These are phyloP conservation scores for Latrodectus elegans DNA, from an alignment of 2,888 invertebrate species.

Conservation along the genomic window DNA sequence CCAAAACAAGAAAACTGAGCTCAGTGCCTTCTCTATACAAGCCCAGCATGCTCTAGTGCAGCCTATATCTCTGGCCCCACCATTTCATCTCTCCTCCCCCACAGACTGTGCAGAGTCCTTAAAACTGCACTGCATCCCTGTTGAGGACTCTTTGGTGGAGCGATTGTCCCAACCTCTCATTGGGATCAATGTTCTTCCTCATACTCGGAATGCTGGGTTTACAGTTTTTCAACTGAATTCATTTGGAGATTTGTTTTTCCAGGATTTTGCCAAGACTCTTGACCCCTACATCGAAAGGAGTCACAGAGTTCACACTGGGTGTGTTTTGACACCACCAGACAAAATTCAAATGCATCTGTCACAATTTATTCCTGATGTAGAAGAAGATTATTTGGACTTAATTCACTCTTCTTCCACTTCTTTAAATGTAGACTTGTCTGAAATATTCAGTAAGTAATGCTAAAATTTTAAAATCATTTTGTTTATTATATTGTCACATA, in stretches of 20 bases:
- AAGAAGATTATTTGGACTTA: not conserved
- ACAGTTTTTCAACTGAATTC: constrained; percentile 54
- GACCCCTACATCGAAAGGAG: constrained; percentile 4
- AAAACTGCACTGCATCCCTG: constrained; percentile 24
- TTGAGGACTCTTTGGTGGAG: constrained; percentile 11
- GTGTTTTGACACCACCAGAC: constrained; percentile 30
- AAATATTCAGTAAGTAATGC: constrained; percentile 44
- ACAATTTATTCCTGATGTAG: not conserved
- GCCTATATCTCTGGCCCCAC: constrained; percentile 35
- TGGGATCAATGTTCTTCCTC: constrained; percentile 41
- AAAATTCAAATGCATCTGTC: constrained; percentile 33
- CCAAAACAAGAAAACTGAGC: constrained; percentile 33
- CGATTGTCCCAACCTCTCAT: constrained; percentile 38
- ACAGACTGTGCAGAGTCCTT: constrained; percentile 46
- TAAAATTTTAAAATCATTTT: too few species aligned
- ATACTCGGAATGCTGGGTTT: constrained; percentile 31
- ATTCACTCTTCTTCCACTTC: not conserved
- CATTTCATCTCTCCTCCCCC: constrained; percentile 35
- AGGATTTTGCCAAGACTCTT: constrained; percentile 24
- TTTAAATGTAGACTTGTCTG: constrained; percentile 14
- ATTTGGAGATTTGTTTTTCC: constrained; percentile 63
- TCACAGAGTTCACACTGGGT: constrained; percentile 35
- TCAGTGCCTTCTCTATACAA: constrained; percentile 23
- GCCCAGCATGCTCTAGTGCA: constrained; percentile 28
- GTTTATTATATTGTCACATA: too few species aligned